Percentiles rank a stretch among this genome's conserved stretches.
Evolutionary conservation across 2,888 invertebrate species (phyloP).

Genomic region (Hydraecia micacea): DNA sequence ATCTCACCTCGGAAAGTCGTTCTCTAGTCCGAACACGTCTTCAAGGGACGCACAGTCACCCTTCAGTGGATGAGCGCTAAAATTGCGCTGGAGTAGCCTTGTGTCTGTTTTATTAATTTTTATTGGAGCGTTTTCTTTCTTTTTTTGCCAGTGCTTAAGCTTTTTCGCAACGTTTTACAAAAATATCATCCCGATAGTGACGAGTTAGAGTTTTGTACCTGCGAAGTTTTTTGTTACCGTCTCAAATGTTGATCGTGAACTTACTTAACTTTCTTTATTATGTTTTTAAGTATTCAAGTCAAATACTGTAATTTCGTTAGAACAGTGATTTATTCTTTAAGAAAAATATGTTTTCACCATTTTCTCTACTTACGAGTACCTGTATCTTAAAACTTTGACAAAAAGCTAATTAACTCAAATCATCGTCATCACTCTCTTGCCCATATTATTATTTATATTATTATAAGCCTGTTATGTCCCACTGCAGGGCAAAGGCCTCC

Average conservation of each 20-base stretch:
- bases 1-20: slow-evolving; percentile 82
- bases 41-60: slow-evolving; percentile 82
- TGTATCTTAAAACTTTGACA: background rate
- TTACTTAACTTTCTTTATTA: background rate
- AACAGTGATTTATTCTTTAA: background rate
- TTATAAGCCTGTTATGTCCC: no score
- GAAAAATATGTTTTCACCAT: background rate
- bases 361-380: background rate
- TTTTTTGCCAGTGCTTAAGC: background rate
- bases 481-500: no score
- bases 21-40: slow-evolving; percentile 86
- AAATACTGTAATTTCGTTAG: no score
- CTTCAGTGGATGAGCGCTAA: slow-evolving; percentile 78
- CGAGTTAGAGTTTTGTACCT: background rate
- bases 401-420: background rate
- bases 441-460: no score
- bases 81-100: slow-evolving; percentile 71
- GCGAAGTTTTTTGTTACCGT: background rate
- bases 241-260: background rate
- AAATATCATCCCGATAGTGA: background rate
- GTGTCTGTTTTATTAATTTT: slow-evolving; percentile 42
- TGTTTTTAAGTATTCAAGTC: background rate
- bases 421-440: background rate
- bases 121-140: slow-evolving; percentile 14
- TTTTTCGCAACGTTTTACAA: background rate